These are phyloP conservation scores for Lamellibrachia satsuma DNA, from an alignment of 2,888 invertebrate species.

Conservation along the genomic window DNA sequence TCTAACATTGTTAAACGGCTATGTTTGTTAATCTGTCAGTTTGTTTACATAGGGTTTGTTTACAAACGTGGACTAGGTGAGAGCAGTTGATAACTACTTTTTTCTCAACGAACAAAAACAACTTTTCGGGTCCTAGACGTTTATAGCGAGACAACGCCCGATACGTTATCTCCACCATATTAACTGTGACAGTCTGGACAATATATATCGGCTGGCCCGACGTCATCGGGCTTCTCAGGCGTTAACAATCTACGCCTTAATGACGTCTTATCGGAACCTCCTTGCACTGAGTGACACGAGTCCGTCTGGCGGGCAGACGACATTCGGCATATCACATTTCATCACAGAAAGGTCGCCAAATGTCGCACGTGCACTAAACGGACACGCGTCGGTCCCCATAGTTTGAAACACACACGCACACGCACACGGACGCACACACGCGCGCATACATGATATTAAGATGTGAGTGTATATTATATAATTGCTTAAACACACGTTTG, in stretches of 20 bases:
- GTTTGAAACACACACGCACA: not conserved
- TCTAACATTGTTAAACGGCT: not conserved
- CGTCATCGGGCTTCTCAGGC: not conserved
- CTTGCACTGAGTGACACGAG: not conserved
- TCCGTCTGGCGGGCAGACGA: not conserved
- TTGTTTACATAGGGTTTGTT: not conserved
- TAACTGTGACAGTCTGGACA: not conserved
- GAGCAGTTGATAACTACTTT: not conserved
- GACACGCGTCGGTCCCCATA: not conserved
- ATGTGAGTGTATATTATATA: too few relatives aligned
- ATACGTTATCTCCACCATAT: not conserved
- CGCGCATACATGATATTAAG: not conserved
- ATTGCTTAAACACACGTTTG: not conserved
- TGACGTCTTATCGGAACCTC: not conserved
- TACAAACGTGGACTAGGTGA: not conserved
- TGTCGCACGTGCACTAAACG: not conserved
- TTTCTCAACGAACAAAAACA: not conserved
- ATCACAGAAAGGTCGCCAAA: conserved; percentile 12
- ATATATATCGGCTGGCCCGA: not conserved
- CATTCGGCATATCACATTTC: not conserved
- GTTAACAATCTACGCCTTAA: not conserved
- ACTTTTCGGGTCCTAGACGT: not conserved
- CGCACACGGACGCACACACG: not conserved
- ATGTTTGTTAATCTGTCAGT: not conserved
- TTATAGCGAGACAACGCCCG: not conserved